phyloP scores from a whole-genome alignment of 1,140 invertebrate species.

The Helicoverpa armigera region DNA sequence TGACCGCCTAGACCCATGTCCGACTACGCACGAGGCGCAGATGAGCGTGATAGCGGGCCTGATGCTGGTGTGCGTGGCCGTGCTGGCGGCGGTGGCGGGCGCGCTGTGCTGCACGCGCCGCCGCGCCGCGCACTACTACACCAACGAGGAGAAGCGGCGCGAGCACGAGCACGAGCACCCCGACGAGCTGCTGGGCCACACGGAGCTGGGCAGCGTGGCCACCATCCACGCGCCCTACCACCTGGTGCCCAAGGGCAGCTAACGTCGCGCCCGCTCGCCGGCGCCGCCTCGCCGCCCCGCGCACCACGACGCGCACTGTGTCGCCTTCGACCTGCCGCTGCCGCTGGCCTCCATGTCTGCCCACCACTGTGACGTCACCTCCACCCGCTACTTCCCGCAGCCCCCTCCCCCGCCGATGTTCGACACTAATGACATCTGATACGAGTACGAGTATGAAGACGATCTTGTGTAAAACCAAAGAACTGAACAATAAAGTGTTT shows the following conservation, averaged over 20 bases:
- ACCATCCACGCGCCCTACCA: slow-evolving; percentile 81
- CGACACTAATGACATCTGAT: slow-evolving; percentile 71
- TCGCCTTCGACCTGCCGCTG: slow-evolving; percentile 56
- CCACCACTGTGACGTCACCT: slow-evolving; percentile 48
- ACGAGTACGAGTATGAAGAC: slow-evolving; percentile 73
- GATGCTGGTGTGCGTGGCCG: slow-evolving; percentile 85
- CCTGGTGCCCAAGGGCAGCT: slow-evolving; percentile 75
- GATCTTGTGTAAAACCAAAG: slow-evolving; percentile 74
- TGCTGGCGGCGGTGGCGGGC: slow-evolving; percentile 84
- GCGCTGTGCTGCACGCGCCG: slow-evolving; percentile 88
- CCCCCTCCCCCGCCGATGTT: slow-evolving; percentile 56
- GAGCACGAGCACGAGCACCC: slow-evolving; percentile 86
- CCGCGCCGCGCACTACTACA: slow-evolving; percentile 91
- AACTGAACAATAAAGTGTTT: slow-evolving; percentile 28
- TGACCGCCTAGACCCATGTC: slow-evolving; percentile 86
- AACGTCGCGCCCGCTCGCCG: slow-evolving; percentile 67
- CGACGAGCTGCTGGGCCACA: slow-evolving; percentile 71
- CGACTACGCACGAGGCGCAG: slow-evolving; percentile 84
- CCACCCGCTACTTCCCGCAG: slow-evolving; percentile 62
- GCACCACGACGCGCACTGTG: slow-evolving; percentile 52
- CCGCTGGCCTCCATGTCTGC: slow-evolving; percentile 52
- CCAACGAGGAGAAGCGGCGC: slow-evolving; percentile 89
- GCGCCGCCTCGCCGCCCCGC: slow-evolving; percentile 56
- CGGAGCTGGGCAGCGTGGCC: slow-evolving; percentile 75
- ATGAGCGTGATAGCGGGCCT: slow-evolving; percentile 88